Percentiles rank a stretch among this genome's conserved stretches.
These are phyloP conservation scores for Drosophila asahinai DNA, from an alignment of 1,140 invertebrate species.

Conservation along the genomic window DNA sequence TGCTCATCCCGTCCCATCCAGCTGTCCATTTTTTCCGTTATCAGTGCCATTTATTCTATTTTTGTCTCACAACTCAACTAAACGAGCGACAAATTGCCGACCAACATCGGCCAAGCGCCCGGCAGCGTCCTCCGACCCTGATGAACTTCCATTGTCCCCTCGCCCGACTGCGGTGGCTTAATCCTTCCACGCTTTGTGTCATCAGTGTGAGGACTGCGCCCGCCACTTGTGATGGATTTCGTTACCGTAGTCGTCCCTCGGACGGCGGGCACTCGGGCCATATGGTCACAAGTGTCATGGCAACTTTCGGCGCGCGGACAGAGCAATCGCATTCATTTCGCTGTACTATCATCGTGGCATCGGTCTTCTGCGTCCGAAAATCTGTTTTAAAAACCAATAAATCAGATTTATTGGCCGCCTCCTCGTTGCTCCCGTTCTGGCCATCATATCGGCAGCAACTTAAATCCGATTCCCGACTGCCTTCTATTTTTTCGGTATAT, in stretches of 20 bases:
- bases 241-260: conserved; percentile 29
- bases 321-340: conserved; percentile 42
- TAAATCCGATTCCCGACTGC: conserved; percentile 9
- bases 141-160: conserved; percentile 76
- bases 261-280: conserved; percentile 47
- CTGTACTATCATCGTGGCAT: conserved; percentile 66
- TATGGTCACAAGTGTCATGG: conserved; percentile 69
- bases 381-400: conserved; percentile 84
- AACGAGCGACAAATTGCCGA: conserved; percentile 81
- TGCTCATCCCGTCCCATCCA: conserved; percentile 41
- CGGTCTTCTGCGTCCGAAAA: conserved; percentile 50
- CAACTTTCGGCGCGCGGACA: conserved; percentile 25
- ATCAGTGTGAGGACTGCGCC: conserved; percentile 49
- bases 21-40: conserved; percentile 81
- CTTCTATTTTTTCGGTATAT: conserved; percentile 9
- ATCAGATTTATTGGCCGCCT: conserved; percentile 77
- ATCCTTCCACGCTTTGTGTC: conserved; percentile 79
- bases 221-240: conserved; percentile 74
- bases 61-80: conserved; percentile 80
- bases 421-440: not conserved
- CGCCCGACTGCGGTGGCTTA: conserved; percentile 54
- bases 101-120: conserved; percentile 36
- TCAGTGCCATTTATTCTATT: conserved; percentile 80
- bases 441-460: conserved; percentile 14
- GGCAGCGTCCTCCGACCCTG: conserved; percentile 23